Conservation (phyloP, 2,797 vertebrate genomes). For the Carapus acus region DNA sequence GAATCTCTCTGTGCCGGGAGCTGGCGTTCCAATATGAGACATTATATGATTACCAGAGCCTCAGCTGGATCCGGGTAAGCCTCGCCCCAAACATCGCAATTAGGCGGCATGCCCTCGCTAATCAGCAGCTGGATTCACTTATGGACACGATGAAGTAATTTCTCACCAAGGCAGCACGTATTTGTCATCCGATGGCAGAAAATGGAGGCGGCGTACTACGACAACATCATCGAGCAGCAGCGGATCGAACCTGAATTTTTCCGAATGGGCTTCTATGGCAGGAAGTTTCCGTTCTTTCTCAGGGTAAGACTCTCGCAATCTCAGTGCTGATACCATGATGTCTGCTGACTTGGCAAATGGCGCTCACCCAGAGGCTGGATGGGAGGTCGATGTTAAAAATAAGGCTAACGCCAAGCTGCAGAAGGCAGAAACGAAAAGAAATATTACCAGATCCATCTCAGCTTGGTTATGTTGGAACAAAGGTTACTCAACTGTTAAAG, state of each 20-base stretch:
- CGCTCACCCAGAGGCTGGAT: slow-evolving; percentile 1
- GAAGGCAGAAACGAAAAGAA: too few relatives aligned
- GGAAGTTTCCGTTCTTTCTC: slow-evolving; percentile 98
- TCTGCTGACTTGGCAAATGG: slow-evolving; percentile 13
- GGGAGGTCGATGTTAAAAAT: slow-evolving; percentile 4
- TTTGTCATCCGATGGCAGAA: slow-evolving; percentile 74
- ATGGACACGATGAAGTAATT: slow-evolving; percentile 44
- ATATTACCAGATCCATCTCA: too few relatives aligned
- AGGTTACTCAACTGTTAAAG: too few relatives aligned
- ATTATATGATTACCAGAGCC: slow-evolving; percentile 97
- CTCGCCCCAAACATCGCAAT: slow-evolving; percentile 34
- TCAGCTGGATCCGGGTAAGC: slow-evolving; percentile 99
- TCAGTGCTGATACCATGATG: slow-evolving; percentile 22
- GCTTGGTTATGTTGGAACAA: too few relatives aligned
- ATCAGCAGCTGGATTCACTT: slow-evolving; percentile 23
- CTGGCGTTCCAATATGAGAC: slow-evolving; percentile 95
- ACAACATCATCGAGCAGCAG: slow-evolving; percentile 98
- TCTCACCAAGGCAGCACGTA: slow-evolving; percentile 32
- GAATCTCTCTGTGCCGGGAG: slow-evolving; percentile 93
- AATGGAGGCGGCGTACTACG: slow-evolving; percentile 99
- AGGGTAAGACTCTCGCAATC: slow-evolving; percentile 74
- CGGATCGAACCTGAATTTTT: slow-evolving; percentile 97
- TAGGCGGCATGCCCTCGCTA: slow-evolving; percentile 36
- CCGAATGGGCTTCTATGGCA: slow-evolving; percentile 95
- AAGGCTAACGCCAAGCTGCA: neutral